These are phyloP conservation scores for Cheumatopsyche charites DNA, from an alignment of 1,140 invertebrate species.

Conservation along the genomic window DNA sequence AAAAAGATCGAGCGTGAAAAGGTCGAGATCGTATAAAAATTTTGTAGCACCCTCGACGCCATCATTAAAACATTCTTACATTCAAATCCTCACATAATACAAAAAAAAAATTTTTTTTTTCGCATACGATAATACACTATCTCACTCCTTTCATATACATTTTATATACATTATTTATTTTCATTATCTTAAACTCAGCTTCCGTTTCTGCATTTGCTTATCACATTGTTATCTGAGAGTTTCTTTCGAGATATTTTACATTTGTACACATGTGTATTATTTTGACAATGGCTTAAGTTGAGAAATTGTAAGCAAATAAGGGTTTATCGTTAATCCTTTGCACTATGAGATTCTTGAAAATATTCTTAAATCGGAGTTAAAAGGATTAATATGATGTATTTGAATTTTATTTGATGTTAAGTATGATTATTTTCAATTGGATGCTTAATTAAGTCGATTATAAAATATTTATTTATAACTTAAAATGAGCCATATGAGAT, in stretches of 20 bases:
- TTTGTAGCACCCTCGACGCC: neutral
- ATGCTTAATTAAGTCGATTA: too few relatives aligned
- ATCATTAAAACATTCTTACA: constrained; percentile 24
- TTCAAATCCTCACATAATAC: constrained; percentile 9
- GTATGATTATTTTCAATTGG: too few relatives aligned
- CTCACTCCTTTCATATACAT: constrained; percentile 28
- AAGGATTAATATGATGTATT: too few relatives aligned
- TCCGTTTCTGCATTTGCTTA: constrained; percentile 36
- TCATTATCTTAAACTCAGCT: constrained; percentile 39
- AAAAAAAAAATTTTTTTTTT: neutral
- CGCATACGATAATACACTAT: constrained; percentile 16
- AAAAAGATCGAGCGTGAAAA: constrained; percentile 43
- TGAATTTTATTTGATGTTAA: too few relatives aligned
- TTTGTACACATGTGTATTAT: constrained; percentile 10
- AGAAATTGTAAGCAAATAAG: too few relatives aligned
- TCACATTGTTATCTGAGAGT: constrained; percentile 36
- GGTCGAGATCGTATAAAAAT: neutral
- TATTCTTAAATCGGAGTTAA: too few relatives aligned
- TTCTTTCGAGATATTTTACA: constrained; percentile 25
- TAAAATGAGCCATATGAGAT: too few relatives aligned
- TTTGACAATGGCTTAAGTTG: too few relatives aligned
- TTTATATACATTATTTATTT: too few relatives aligned
- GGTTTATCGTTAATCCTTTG: too few relatives aligned
- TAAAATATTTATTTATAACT: too few relatives aligned
- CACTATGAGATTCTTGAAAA: too few relatives aligned